Conservation (phyloP, 2,113 vertebrate species). For the Leiothrix lutea region DNA sequence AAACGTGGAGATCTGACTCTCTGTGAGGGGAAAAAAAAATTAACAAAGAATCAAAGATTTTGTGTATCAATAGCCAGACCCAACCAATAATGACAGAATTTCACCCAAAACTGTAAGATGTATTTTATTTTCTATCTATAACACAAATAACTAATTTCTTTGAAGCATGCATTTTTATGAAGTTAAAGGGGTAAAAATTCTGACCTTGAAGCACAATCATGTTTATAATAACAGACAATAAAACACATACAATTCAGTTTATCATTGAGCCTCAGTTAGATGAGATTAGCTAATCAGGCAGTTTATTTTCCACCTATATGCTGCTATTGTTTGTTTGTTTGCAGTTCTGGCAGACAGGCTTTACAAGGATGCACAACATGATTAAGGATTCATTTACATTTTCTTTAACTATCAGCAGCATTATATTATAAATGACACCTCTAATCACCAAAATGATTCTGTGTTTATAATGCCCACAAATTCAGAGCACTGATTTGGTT, state of each 20-base stretch:
- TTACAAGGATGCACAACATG: not conserved
- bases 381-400: conserved; percentile 55
- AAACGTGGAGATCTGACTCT: not conserved
- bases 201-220: conserved; percentile 4
- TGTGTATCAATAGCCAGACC: not conserved
- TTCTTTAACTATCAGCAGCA: conserved; percentile 1
- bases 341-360: not conserved
- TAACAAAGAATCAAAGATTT: not conserved
- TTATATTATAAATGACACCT: not conserved
- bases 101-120: not conserved
- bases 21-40: not conserved
- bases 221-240: not conserved
- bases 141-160: not conserved
- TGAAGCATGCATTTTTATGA: not conserved
- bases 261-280: not conserved
- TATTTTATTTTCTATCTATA: not conserved
- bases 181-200: not conserved
- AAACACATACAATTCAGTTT: not conserved
- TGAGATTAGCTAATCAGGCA: conserved; percentile 42
- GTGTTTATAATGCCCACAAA: not conserved
- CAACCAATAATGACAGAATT: not conserved
- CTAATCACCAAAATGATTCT: not conserved
- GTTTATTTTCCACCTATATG: conserved; percentile 17
- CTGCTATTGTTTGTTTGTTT: not conserved
- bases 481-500: not conserved